Evolutionary conservation across 2,888 invertebrate genomes (phyloP).

Genomic region (Cenopis cana): DNA sequence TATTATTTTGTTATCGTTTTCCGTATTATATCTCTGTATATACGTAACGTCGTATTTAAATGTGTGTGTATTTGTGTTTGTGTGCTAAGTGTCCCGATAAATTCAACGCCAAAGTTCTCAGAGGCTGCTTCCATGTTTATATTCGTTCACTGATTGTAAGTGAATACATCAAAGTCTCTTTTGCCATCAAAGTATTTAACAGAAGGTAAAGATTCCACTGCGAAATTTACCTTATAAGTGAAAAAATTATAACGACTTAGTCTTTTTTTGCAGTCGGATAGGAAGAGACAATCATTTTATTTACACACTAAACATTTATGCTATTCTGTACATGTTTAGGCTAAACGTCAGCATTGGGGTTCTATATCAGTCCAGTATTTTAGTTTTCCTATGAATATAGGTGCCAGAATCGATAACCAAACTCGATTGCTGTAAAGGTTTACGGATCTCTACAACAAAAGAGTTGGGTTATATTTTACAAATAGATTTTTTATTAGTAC

Average conservation of each 20-base stretch:
- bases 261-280: constrained; percentile 28
- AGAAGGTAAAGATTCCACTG: too few relatives aligned
- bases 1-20: too few relatives aligned
- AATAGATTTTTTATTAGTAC: not conserved
- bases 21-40: too few relatives aligned
- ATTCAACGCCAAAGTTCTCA: too few relatives aligned
- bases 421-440: not conserved
- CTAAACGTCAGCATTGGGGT: constrained; percentile 47
- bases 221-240: not conserved
- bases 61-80: too few relatives aligned
- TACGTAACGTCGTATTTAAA: too few relatives aligned
- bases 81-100: too few relatives aligned
- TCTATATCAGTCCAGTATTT: constrained; percentile 45
- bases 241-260: not conserved
- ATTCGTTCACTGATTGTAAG: too few relatives aligned
- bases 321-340: constrained; percentile 50
- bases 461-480: not conserved
- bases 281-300: constrained; percentile 51
- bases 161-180: not conserved
- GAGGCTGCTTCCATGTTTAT: too few relatives aligned
- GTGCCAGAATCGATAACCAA: not conserved
- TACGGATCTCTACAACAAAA: not conserved
- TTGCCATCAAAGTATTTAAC: not conserved
- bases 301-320: constrained; percentile 53
- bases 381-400: constrained; percentile 1